Base-by-base conservation (phyloP, 2,113 vertebrate species). In the Amblyopsis rosae region DNA sequence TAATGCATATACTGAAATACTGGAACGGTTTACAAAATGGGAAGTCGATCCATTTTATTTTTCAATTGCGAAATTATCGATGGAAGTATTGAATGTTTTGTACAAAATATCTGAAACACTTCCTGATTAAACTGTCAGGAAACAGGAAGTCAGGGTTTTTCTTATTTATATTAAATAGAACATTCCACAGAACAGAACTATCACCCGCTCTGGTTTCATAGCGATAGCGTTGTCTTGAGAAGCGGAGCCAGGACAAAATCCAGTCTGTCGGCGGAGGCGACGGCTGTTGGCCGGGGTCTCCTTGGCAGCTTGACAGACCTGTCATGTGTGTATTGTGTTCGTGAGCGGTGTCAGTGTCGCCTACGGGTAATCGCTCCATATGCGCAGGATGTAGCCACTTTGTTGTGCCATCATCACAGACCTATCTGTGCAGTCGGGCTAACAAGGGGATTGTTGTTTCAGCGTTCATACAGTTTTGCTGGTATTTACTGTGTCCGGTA, bases 191-290 rank as follows among this genome's bases (percentile, higher is more conserved):
- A 60, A 48, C 70, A 67, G 72, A 82, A 70, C 58, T 76, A 84
- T 10, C 59, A 82, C 76, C 69, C 75, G 82, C 83, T 87, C 81
- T 81, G 69, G 80, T 89, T 90, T 90, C 87, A 86, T 80, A 69
- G 68, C 84, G 84, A 91, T 85, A 84, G 82, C 78, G 79, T 59
- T 84, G 85, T 86, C 87, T 88, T 91, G 88, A 84, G 87, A 84
- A 87, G 74, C 77, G 72, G 83, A 82, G 80, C 72, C 61, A 33
- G 70, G 74, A 72, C 72, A 84, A 84, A 88, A 81, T 82, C 62
- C 80, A 87, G 84, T 88, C 69, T 86, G 75, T 69, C 87, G 88
- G 83, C 84, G 26, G 70, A 72, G 82, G 82, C 59, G 62, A 60
- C 69, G 73, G 81, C 77, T 79, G 82, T 89, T 90, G 91, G 91